Evolutionary conservation across 2,888 invertebrate genomes (phyloP).

Genomic region (Yponomeuta plumbellus): DNA sequence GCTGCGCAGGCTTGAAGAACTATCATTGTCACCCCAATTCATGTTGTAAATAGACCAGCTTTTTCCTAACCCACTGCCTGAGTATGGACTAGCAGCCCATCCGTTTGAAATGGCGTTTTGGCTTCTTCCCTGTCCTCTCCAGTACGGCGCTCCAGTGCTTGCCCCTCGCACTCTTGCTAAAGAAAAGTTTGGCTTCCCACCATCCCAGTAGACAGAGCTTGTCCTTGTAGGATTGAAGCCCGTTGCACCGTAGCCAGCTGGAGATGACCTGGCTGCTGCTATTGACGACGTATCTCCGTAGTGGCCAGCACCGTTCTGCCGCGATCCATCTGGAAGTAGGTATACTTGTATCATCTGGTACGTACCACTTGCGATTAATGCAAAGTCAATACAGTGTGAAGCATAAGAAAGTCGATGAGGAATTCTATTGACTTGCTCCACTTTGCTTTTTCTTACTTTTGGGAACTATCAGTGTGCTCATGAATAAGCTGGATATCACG

Average conservation of each 20-base stretch:
- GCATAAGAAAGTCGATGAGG: too few species aligned
- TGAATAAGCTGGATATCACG: too few species aligned
- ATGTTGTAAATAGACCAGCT: constrained; percentile 6
- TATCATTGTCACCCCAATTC: neutral
- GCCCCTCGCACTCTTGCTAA: neutral
- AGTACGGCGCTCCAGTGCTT: neutral
- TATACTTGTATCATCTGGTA: neutral
- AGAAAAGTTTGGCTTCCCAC: constrained; percentile 1
- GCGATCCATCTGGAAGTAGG: neutral
- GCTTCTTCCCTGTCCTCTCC: neutral
- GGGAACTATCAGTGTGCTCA: too few species aligned
- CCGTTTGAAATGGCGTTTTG: neutral
- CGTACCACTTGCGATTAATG: too few species aligned
- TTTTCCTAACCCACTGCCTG: neutral
- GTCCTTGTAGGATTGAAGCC: neutral
- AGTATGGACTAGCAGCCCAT: neutral
- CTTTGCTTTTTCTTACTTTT: too few species aligned
- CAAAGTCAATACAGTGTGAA: too few species aligned
- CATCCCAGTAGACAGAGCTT: constrained; percentile 4
- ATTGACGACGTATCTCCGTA: neutral
- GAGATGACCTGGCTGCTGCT: neutral
- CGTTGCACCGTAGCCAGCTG: neutral
- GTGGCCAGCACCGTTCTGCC: neutral
- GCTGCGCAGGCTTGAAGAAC: neutral
- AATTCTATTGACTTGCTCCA: too few species aligned